Conservation (phyloP, 2,797 vertebrate species). For the Anisognathus igniventris region DNA sequence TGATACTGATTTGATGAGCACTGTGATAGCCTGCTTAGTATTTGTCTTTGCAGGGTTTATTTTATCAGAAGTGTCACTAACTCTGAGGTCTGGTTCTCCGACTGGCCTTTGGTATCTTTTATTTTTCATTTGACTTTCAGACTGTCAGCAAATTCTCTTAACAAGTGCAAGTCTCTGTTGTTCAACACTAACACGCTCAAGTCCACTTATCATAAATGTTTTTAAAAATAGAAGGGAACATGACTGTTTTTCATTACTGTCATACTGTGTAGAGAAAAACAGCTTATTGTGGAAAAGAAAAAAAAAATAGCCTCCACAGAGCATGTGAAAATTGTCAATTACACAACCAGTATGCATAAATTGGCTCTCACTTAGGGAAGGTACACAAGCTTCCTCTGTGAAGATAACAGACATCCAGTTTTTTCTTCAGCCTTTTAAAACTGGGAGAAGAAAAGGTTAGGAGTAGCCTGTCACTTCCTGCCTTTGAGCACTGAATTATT, state of each 20-base stretch:
- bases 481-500: conserved; percentile 14
- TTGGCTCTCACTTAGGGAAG: conserved; percentile 52
- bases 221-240: conserved; percentile 60
- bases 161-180: conserved; percentile 38
- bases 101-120: neutral
- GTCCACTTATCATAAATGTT: conserved; percentile 59
- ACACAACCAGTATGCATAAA: conserved; percentile 68
- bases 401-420: neutral
- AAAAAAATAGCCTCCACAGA: conserved; percentile 17
- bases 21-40: neutral
- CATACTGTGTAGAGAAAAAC: conserved; percentile 62
- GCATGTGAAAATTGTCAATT: conserved; percentile 72
- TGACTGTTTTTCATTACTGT: conserved; percentile 71
- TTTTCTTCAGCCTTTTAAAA: conserved; percentile 27
- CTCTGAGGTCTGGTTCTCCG: neutral
- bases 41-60: neutral
- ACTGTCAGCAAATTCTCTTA: conserved; percentile 40
- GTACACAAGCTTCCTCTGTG: neutral
- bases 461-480: neutral
- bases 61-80: conserved; percentile 13
- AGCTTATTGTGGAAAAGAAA: conserved; percentile 56
- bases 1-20: neutral
- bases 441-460: neutral
- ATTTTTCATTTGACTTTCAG: conserved; percentile 28
- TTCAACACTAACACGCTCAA: conserved; percentile 27